phyloP scores from a whole-genome alignment of 2,113 vertebrate species.

The Cyanoliseus patagonus region DNA sequence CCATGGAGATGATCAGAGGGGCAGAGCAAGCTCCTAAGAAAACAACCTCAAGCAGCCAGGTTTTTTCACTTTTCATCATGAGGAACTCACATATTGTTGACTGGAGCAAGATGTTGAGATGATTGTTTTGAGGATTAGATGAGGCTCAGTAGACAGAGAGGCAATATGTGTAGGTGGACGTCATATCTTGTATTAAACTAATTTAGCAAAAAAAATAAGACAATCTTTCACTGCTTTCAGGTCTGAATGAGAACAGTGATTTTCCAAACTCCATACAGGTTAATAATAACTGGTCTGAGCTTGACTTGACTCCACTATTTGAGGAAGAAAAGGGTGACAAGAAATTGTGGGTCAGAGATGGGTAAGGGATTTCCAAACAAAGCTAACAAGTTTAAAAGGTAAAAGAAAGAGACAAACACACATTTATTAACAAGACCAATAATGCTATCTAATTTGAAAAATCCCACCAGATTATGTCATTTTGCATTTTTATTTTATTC shows the following conservation, averaged over 20 bases:
- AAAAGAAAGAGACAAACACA: not conserved
- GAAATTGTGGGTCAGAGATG: not conserved
- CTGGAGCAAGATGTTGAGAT: not conserved
- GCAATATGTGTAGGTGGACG: not conserved
- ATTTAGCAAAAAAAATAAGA: not conserved
- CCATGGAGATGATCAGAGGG: not conserved
- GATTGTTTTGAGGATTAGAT: not conserved
- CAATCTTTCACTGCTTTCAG: not conserved
- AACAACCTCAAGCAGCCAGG: not conserved
- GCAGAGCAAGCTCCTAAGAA: not conserved
- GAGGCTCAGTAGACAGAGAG: not conserved
- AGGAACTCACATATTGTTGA: not conserved
- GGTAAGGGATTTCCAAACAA: not conserved
- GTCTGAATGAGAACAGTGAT: not conserved
- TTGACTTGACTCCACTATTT: not conserved
- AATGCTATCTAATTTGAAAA: not conserved
- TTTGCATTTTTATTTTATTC: not conserved
- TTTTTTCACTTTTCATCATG: not conserved
- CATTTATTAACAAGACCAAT: accelerated
- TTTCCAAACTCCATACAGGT: not conserved
- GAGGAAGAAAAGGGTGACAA: not conserved
- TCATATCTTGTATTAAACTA: not conserved
- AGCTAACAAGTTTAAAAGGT: not conserved
- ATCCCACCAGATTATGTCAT: not conserved
- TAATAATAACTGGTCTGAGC: not conserved